Evolutionary conservation across 1,140 invertebrate genomes (phyloP).

Genomic region (Diorhabda carinulata): DNA sequence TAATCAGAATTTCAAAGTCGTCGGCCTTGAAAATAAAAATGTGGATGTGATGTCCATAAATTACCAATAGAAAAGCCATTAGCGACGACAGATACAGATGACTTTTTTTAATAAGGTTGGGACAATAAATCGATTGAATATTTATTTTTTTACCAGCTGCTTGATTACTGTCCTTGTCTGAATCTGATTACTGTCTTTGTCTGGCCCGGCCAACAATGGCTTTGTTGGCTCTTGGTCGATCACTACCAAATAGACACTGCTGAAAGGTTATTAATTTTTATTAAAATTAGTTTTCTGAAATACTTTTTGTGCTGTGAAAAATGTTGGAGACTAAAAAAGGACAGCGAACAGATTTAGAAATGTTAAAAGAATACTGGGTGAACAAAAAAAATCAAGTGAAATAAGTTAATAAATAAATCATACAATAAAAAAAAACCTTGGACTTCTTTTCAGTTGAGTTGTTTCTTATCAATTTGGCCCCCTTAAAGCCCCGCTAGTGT

Average conservation of each 20-base stretch:
- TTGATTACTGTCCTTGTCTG: slow-evolving; percentile 1
- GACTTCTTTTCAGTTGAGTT: too few relatives aligned
- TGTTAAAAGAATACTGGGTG: too few relatives aligned
- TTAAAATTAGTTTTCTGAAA: background rate
- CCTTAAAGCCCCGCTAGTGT: background rate
- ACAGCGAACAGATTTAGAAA: too few relatives aligned
- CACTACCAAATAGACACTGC: background rate
- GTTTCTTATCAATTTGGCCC: too few relatives aligned
- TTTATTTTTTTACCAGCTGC: slow-evolving; percentile 15
- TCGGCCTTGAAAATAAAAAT: slow-evolving; percentile 11
- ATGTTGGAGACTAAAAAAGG: too few relatives aligned
- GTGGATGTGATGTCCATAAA: slow-evolving; percentile 11
- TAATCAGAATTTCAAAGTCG: slow-evolving; percentile 13
- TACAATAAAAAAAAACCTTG: too few relatives aligned
- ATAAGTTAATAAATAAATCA: too few relatives aligned
- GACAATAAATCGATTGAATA: slow-evolving; percentile 16
- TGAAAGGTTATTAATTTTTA: slow-evolving; percentile 1
- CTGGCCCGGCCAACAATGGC: background rate
- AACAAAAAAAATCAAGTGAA: too few relatives aligned
- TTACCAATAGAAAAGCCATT: slow-evolving; percentile 19
- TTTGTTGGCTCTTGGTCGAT: background rate
- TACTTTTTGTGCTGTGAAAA: too few relatives aligned
- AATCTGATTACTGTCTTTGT: background rate
- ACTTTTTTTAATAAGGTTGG: slow-evolving; percentile 17
- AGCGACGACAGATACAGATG: slow-evolving; percentile 20